Conservation (phyloP, 2,113 vertebrate genomes). For the Heloderma charlesbogerti region DNA sequence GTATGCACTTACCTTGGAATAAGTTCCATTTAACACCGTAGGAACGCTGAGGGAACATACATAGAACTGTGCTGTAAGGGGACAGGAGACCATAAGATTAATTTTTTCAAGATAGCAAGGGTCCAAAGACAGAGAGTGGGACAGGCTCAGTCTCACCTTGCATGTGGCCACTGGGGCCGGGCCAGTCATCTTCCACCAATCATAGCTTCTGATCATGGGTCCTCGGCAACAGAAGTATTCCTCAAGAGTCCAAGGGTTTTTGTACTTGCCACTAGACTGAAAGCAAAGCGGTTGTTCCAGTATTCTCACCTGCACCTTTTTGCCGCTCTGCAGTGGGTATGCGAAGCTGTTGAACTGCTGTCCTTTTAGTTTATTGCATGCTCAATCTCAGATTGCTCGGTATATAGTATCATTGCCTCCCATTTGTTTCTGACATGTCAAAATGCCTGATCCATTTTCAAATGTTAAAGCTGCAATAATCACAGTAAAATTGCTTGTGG, state of each 20-base stretch:
- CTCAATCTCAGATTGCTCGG: background rate
- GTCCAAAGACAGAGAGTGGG: background rate
- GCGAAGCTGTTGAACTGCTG: background rate
- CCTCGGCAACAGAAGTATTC: background rate
- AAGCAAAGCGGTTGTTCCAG: background rate
- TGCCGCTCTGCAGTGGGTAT: too few species aligned
- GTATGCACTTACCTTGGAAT: background rate
- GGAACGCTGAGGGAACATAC: background rate
- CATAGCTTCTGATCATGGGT: background rate
- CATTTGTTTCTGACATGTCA: constrained; percentile 23
- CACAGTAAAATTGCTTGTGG: constrained; percentile 48
- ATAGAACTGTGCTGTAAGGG: background rate
- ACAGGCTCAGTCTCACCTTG: background rate
- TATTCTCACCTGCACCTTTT: background rate
- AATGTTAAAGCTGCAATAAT: constrained; percentile 49
- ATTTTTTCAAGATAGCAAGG: background rate
- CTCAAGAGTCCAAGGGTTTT: background rate
- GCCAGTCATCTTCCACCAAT: background rate
- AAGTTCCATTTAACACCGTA: background rate
- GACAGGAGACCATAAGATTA: background rate
- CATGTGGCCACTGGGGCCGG: background rate
- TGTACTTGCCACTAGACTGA: background rate
- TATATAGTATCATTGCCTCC: background rate
- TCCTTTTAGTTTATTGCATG: background rate
- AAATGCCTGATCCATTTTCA: constrained; percentile 40